phyloP scores from a whole-genome alignment of 2,113 vertebrate species.

The Caracal caracal region DNA sequence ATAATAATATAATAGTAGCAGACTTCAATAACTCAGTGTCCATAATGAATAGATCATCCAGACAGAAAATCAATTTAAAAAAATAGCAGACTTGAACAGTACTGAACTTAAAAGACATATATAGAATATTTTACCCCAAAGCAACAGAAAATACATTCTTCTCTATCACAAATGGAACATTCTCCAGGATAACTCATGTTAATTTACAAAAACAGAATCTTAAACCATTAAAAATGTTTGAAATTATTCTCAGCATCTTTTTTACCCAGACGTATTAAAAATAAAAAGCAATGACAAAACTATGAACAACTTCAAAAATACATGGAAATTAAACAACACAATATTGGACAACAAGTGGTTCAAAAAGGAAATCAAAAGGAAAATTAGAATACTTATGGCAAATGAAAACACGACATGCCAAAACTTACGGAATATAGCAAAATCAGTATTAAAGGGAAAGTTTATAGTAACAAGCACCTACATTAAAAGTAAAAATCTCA shows the following conservation, averaged over 20 bases:
- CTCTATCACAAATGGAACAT: neutral
- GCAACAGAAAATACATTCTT: neutral
- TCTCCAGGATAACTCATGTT: neutral
- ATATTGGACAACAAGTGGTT: neutral
- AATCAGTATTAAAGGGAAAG: neutral
- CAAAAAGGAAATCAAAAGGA: neutral
- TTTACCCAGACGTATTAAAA: neutral
- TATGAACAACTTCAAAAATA: neutral
- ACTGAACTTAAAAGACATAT: neutral
- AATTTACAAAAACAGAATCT: neutral
- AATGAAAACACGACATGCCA: neutral
- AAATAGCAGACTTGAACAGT: neutral
- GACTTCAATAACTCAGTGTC: neutral
- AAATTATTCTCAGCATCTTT: neutral
- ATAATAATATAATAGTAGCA: neutral
- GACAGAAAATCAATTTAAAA: neutral
- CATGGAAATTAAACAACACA: neutral
- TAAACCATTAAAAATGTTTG: neutral
- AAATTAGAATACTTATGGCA: neutral
- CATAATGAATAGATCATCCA: neutral
- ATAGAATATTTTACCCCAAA: neutral
- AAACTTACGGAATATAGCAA: neutral
- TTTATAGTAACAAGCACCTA: neutral
- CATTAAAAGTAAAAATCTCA: neutral
- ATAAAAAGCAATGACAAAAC: neutral